Evolutionary conservation across 2,797 vertebrate genomes (phyloP).

Genomic region (Vireo griseus): DNA sequence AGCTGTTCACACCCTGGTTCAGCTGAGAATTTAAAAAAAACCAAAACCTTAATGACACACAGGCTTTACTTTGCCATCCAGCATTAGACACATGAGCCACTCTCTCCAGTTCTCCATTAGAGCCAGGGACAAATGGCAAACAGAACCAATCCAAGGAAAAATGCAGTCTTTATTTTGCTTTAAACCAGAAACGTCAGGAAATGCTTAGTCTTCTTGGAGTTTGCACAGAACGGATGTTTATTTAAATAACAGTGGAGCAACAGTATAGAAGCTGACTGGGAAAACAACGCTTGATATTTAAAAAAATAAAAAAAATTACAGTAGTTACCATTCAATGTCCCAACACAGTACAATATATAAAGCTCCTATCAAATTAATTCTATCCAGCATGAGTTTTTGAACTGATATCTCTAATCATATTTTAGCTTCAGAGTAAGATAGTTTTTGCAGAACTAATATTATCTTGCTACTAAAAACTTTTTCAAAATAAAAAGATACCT

Average conservation of each 20-base stretch:
- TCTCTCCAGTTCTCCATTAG: neutral
- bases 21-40: neutral
- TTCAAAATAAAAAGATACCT: neutral
- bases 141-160: conserved; percentile 30
- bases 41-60: neutral
- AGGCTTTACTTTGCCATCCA: neutral
- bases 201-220: neutral
- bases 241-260: neutral
- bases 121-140: conserved; percentile 18
- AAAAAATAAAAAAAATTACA: neutral
- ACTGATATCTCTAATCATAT: neutral
- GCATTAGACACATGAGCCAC: neutral
- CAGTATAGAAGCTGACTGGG: neutral
- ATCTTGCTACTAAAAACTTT: conserved; percentile 31
- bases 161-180: neutral
- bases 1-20: neutral
- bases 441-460: conserved; percentile 21
- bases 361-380: conserved; percentile 10
- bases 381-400: conserved; percentile 13
- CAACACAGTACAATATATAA: neutral
- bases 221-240: neutral
- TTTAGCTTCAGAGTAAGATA: neutral
- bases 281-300: conserved; percentile 1
- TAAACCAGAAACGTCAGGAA: neutral
- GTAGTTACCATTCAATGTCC: neutral